These are phyloP conservation scores for Hyla sarda DNA, from an alignment of 2,113 vertebrate species.

Conservation along the genomic window DNA sequence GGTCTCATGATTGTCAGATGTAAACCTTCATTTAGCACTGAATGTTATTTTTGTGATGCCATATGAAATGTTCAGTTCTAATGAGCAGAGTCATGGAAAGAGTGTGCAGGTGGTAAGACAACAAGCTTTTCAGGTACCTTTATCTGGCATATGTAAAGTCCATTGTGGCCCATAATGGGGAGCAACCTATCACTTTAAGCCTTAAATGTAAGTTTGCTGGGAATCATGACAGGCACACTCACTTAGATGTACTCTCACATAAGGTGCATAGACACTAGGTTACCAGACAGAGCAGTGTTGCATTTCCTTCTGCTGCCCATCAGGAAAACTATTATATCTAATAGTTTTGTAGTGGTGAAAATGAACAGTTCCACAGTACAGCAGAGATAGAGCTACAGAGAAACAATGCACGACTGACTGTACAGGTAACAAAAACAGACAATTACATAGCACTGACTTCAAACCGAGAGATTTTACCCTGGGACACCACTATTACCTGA, in stretches of 20 bases:
- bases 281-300: slow-evolving; percentile 15
- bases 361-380: slow-evolving; percentile 21
- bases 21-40: slow-evolving; percentile 21
- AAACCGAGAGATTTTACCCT: slow-evolving; percentile 34
- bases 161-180: slow-evolving; percentile 1
- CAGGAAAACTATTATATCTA: slow-evolving; percentile 1
- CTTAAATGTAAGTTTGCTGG: background rate
- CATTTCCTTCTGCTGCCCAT: background rate
- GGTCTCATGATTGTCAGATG: slow-evolving; percentile 54
- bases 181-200: background rate
- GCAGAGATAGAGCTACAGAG: slow-evolving; percentile 28
- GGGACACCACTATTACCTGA: slow-evolving; percentile 50
- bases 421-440: slow-evolving; percentile 26
- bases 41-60: slow-evolving; percentile 7
- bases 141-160: background rate
- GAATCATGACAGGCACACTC: background rate
- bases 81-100: background rate
- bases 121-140: slow-evolving; percentile 25
- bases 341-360: slow-evolving; percentile 22
- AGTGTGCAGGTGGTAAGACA: background rate
- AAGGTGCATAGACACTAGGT: slow-evolving; percentile 31
- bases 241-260: background rate
- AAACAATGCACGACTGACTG: slow-evolving; percentile 23
- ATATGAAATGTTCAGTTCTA: background rate
- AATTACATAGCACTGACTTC: slow-evolving; percentile 36